These are phyloP conservation scores for Drosophila arawakana DNA, from an alignment of 1,140 invertebrate species.

Conservation along the genomic window DNA sequence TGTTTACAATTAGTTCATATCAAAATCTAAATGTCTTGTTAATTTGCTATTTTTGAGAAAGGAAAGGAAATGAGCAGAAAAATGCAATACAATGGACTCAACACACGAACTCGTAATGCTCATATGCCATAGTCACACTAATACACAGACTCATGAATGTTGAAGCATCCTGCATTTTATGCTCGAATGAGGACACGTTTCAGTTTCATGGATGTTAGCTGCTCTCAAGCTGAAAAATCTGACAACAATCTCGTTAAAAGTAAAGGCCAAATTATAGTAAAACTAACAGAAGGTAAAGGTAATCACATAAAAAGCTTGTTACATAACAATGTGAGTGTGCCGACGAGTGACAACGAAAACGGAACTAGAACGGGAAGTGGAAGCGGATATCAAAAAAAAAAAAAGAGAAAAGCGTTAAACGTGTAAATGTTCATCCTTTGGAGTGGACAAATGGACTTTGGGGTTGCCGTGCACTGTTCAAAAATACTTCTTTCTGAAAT, in stretches of 20 bases:
- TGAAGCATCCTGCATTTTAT: conserved; percentile 44
- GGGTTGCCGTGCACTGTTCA: no score
- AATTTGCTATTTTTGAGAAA: neutral
- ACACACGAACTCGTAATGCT: neutral
- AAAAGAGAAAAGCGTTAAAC: conserved; percentile 44
- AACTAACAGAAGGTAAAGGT: conserved; percentile 80
- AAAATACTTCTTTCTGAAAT: no score
- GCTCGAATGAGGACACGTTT: conserved; percentile 46
- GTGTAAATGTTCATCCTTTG: conserved; percentile 60
- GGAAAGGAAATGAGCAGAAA: conserved; percentile 44
- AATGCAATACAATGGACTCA: conserved; percentile 41
- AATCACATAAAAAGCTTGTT: conserved; percentile 82
- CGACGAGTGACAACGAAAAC: conserved; percentile 36
- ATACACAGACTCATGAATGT: conserved; percentile 8
- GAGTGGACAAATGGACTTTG: no score
- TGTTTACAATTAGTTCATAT: no score
- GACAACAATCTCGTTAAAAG: conserved; percentile 77
- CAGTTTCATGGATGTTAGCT: conserved; percentile 51
- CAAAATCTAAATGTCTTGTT: no score
- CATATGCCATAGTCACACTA: neutral
- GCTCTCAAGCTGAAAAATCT: conserved; percentile 51
- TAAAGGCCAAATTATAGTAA: conserved; percentile 82
- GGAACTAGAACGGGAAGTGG: conserved; percentile 70
- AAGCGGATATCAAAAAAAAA: conserved; percentile 58
- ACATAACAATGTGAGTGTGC: conserved; percentile 65